Evolutionary conservation across 1,140 invertebrate genomes (phyloP).

Genomic region (Sycophila sp.): DNA sequence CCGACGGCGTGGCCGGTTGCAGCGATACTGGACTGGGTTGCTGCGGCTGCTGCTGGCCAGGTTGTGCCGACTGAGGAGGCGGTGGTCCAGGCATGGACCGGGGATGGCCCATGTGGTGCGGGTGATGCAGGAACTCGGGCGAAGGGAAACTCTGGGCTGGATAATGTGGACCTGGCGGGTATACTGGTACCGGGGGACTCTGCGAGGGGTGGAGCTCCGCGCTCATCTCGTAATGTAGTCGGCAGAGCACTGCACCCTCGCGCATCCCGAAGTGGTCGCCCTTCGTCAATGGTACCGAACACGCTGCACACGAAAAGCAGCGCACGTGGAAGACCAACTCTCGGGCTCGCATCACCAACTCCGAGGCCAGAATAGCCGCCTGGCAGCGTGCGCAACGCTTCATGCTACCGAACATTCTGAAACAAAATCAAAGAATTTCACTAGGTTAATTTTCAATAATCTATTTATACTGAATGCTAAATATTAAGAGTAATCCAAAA

Average conservation of each 20-base stretch:
- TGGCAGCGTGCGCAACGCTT: constrained; percentile 90
- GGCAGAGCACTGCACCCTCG: constrained; percentile 83
- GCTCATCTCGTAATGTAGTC: constrained; percentile 84
- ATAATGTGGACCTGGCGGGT: constrained; percentile 69
- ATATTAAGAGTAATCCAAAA: no score
- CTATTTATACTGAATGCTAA: no score
- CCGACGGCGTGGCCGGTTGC: constrained; percentile 56
- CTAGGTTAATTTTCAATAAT: not conserved
- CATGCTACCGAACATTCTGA: constrained; percentile 81
- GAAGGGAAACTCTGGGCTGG: constrained; percentile 66
- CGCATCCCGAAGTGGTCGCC: constrained; percentile 95
- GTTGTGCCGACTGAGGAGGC: constrained; percentile 54
- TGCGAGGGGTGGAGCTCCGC: constrained; percentile 73
- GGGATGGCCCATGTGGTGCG: constrained; percentile 60
- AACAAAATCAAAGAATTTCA: constrained; percentile 47
- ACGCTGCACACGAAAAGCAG: constrained; percentile 95
- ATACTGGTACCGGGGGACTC: constrained; percentile 67
- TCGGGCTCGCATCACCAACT: constrained; percentile 94
- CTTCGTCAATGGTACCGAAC: constrained; percentile 83
- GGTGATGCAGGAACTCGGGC: constrained; percentile 68
- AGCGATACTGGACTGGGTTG: constrained; percentile 62
- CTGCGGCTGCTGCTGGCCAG: constrained; percentile 49
- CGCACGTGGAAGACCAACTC: constrained; percentile 94
- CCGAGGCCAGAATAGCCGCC: constrained; percentile 88
- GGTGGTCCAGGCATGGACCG: constrained; percentile 43